phyloP scores from a whole-genome alignment of 2,113 vertebrate species.

The Redunca redunca region DNA sequence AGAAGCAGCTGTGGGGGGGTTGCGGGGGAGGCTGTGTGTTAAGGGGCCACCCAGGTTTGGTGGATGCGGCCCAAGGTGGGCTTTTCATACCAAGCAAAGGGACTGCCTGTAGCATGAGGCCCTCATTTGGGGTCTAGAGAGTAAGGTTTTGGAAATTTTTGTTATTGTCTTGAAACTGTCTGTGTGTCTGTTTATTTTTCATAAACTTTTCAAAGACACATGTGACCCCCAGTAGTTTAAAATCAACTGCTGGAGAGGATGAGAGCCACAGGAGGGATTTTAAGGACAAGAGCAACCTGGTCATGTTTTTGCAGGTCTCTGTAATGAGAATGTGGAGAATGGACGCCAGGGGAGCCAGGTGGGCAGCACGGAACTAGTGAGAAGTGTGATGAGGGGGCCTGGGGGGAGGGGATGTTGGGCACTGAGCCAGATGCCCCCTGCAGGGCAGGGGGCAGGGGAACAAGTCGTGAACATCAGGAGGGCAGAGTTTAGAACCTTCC shows the following conservation, averaged over 20 bases:
- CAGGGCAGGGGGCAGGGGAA: no score
- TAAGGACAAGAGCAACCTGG: neutral
- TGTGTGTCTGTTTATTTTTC: neutral
- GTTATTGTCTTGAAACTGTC: neutral
- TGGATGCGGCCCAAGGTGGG: accelerated
- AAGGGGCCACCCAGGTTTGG: accelerated
- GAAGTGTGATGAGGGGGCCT: neutral
- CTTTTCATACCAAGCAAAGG: neutral
- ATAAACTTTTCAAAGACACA: neutral
- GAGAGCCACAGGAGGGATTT: neutral
- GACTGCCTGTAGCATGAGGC: neutral
- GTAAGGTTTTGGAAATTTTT: neutral
- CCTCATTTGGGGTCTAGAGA: neutral
- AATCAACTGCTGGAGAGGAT: neutral
- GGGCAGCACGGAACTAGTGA: neutral
- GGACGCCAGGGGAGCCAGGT: neutral
- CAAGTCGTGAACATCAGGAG: accelerated
- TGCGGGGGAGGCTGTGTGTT: accelerated
- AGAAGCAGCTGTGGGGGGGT: accelerated
- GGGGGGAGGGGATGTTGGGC: accelerated
- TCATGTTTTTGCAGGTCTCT: neutral
- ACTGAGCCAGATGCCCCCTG: neutral
- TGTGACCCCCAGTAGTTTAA: neutral
- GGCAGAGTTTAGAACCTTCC: neutral
- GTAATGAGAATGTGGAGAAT: neutral